phyloP scores from a whole-genome alignment of 2,113 vertebrate genomes.

The Ammodytes dubius region DNA sequence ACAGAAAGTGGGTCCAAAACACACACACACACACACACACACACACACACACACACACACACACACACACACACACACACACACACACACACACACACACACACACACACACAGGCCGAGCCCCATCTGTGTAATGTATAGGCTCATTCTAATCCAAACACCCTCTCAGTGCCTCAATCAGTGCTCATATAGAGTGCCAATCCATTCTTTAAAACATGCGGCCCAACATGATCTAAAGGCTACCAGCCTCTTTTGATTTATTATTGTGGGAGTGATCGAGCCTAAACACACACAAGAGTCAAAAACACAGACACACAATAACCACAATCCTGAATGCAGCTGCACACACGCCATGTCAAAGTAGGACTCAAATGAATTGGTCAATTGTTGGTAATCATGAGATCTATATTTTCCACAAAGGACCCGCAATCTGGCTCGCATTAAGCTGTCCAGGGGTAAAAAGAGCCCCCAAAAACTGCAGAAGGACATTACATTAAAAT shows the following conservation, averaged over 20 bases:
- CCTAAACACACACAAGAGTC: conserved; percentile 36
- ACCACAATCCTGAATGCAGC: conserved; percentile 67
- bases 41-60: conserved; percentile 14
- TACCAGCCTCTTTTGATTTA: conserved; percentile 74
- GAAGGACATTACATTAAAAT: conserved; percentile 64
- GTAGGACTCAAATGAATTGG: conserved; percentile 78
- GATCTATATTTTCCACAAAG: conserved; percentile 75
- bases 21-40: not conserved
- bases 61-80: not conserved
- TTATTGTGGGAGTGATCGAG: conserved; percentile 54
- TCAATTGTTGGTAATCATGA: conserved; percentile 81
- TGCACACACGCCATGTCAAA: conserved; percentile 69
- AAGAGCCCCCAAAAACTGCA: conserved; percentile 36
- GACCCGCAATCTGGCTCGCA: conserved; percentile 75
- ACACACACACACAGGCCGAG: conserved; percentile 29
- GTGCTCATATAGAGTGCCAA: conserved; percentile 63
- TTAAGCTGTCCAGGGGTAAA: conserved; percentile 66
- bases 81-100: conserved; percentile 21
- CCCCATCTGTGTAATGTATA: conserved; percentile 69
- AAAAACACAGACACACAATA: conserved; percentile 31
- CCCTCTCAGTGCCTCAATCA: conserved; percentile 66
- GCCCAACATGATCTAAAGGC: conserved; percentile 60
- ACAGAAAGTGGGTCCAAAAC: conserved; percentile 16
- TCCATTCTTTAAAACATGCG: conserved; percentile 65
- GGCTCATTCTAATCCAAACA: conserved; percentile 73